These are phyloP conservation scores for Drosophila cardini DNA, from an alignment of 1,140 invertebrate species.

Conservation along the genomic window DNA sequence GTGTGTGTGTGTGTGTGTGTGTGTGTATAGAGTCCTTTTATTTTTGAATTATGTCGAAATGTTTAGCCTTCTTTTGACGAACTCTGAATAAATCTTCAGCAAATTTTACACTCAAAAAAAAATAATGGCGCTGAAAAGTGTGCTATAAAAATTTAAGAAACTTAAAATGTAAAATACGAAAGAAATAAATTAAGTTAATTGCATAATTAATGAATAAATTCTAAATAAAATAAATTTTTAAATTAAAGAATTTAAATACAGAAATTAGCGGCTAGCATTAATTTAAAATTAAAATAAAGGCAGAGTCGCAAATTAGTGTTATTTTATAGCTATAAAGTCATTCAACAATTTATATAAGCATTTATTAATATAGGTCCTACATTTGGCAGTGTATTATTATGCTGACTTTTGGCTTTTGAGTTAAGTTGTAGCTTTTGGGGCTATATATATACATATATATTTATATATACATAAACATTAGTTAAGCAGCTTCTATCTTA, in stretches of 20 bases:
- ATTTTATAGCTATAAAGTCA: neutral
- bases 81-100: neutral
- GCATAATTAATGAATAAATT: no score
- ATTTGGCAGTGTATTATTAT: slow-evolving; percentile 6
- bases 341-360: neutral
- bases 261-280: no score
- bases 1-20: slow-evolving; percentile 8
- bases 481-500: slow-evolving; percentile 35
- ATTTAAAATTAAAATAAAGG: neutral
- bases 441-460: slow-evolving; percentile 2
- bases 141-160: no score
- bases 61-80: neutral
- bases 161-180: no score
- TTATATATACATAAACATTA: slow-evolving; percentile 31
- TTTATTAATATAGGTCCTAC: neutral
- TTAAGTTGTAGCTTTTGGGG: slow-evolving; percentile 15
- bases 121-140: neutral
- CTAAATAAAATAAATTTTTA: no score
- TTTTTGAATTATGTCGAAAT: slow-evolving; percentile 28
- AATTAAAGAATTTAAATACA: no score
- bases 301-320: neutral
- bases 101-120: slow-evolving; percentile 6
- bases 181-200: neutral
- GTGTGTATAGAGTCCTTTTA: slow-evolving; percentile 2
- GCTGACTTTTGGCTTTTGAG: slow-evolving; percentile 11